Evolutionary conservation across 2,888 invertebrate genomes (phyloP).

Genomic region (Agonopterix alstromeriana): DNA sequence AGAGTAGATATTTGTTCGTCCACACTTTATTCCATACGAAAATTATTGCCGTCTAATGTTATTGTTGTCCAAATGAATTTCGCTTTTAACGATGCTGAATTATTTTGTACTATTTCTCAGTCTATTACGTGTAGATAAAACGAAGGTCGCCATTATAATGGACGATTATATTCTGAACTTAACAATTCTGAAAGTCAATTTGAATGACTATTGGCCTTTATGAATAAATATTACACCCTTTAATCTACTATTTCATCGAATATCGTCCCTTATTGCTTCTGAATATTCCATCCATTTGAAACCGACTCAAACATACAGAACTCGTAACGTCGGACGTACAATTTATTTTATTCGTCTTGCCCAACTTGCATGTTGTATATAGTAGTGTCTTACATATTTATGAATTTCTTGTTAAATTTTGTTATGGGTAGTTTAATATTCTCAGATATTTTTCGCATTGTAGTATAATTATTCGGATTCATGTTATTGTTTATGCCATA

Average conservation of each 20-base stretch:
- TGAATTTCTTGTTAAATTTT: slow-evolving; percentile 67
- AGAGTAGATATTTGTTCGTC: slow-evolving; percentile 67
- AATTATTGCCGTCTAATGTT: slow-evolving; percentile 65
- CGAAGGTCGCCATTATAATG: slow-evolving; percentile 3
- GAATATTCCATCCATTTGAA: slow-evolving; percentile 61
- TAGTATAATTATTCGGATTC: slow-evolving; percentile 22
- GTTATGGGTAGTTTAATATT: slow-evolving; percentile 62
- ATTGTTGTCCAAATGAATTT: slow-evolving; percentile 60
- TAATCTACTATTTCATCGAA: slow-evolving; percentile 37
- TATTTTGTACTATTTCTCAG: slow-evolving; percentile 37
- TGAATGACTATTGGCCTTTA: slow-evolving; percentile 38
- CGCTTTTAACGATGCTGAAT: slow-evolving; percentile 43
- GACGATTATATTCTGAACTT: slow-evolving; percentile 15
- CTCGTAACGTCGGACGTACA: slow-evolving; percentile 54
- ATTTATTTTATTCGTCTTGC: slow-evolving; percentile 63
- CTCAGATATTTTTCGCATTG: slow-evolving; percentile 30
- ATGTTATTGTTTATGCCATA: slow-evolving; percentile 25
- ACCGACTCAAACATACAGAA: no score
- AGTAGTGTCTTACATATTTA: slow-evolving; percentile 55
- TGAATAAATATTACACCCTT: slow-evolving; percentile 35
- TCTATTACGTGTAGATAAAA: slow-evolving; percentile 11
- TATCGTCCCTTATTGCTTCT: slow-evolving; percentile 57
- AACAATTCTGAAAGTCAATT: slow-evolving; percentile 50
- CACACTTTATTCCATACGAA: slow-evolving; percentile 67
- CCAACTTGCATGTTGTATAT: slow-evolving; percentile 69